Evolutionary conservation across 2,888 invertebrate species (phyloP).

Genomic region (Amphipyra berbera): DNA sequence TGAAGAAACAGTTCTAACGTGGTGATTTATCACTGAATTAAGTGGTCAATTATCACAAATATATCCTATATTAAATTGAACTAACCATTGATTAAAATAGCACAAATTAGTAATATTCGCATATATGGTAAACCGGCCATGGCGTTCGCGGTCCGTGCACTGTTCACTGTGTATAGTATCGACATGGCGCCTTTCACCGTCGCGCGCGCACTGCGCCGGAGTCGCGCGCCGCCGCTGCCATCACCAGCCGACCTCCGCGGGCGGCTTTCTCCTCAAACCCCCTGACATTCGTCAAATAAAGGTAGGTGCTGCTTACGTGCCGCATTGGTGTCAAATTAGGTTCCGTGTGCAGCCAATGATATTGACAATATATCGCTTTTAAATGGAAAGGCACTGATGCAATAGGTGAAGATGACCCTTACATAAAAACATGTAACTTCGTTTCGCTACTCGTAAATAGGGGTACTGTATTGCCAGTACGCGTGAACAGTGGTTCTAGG

Average conservation of each 20-base stretch:
- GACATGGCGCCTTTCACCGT: slow-evolving; percentile 87
- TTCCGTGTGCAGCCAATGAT: slow-evolving; percentile 51
- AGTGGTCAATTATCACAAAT: slow-evolving; percentile 31
- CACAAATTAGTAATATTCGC: slow-evolving; percentile 83
- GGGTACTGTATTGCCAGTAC: neutral
- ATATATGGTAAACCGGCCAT: slow-evolving; percentile 74
- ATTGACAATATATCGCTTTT: slow-evolving; percentile 46
- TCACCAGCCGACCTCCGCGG: slow-evolving; percentile 78
- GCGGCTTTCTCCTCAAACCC: slow-evolving; percentile 84
- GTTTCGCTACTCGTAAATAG: neutral
- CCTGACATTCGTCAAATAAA: slow-evolving; percentile 72
- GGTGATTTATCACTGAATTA: slow-evolving; percentile 27
- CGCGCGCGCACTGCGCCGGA: slow-evolving; percentile 81
- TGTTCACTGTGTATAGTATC: slow-evolving; percentile 69
- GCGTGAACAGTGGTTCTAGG: neutral
- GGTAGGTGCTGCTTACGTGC: slow-evolving; percentile 52
- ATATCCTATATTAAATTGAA: slow-evolving; percentile 46
- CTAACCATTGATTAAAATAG: slow-evolving; percentile 84
- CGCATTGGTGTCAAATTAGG: slow-evolving; percentile 52
- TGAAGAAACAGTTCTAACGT: slow-evolving; percentile 31
- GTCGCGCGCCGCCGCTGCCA: slow-evolving; percentile 59
- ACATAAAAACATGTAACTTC: slow-evolving; percentile 32
- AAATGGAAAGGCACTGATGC: slow-evolving; percentile 44
- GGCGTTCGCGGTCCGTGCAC: slow-evolving; percentile 68
- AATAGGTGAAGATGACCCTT: slow-evolving; percentile 39